Evolutionary conservation across 1,140 invertebrate genomes (phyloP).

Genomic region (Drosophila sp.): DNA sequence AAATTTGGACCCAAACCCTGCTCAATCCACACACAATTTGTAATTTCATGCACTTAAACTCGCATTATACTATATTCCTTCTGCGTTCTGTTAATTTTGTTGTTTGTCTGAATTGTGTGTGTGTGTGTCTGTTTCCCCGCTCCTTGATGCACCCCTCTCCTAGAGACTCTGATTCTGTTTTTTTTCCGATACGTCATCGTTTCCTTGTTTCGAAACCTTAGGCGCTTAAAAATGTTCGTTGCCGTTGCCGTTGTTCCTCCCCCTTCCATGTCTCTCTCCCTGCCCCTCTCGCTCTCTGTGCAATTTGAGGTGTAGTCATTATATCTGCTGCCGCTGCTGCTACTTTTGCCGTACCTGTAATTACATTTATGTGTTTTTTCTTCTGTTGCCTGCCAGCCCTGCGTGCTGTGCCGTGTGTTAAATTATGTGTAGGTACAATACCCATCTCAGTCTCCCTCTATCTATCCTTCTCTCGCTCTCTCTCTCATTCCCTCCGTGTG

Average conservation of each 20-base stretch:
- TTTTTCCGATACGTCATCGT: slow-evolving; percentile 67
- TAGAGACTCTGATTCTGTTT: slow-evolving; percentile 31
- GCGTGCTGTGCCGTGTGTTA: slow-evolving; percentile 18
- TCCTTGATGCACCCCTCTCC: slow-evolving; percentile 8
- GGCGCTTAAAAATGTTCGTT: slow-evolving; percentile 46
- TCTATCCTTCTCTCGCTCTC: neutral
- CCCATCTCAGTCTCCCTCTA: neutral
- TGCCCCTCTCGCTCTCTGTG: slow-evolving; percentile 24
- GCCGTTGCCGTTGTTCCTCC: slow-evolving; percentile 18
- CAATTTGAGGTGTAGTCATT: slow-evolving; percentile 76
- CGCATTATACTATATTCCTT: slow-evolving; percentile 62
- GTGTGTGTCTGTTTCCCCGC: slow-evolving; percentile 21
- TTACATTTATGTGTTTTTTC: slow-evolving; percentile 61
- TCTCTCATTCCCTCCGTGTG: neutral
- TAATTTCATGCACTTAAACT: slow-evolving; percentile 82
- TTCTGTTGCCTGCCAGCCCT: slow-evolving; percentile 21
- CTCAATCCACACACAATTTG: slow-evolving; percentile 45
- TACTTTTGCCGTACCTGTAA: slow-evolving; percentile 61
- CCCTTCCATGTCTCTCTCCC: neutral
- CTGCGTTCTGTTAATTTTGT: slow-evolving; percentile 70
- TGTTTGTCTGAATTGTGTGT: slow-evolving; percentile 67
- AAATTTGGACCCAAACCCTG: slow-evolving; percentile 18
- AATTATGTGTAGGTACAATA: slow-evolving; percentile 21
- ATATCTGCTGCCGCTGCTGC: slow-evolving; percentile 35
- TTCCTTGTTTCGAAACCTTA: slow-evolving; percentile 62